Evolutionary conservation across 2,888 invertebrate genomes (phyloP).

Genomic region (Pilophorus perplexus): DNA sequence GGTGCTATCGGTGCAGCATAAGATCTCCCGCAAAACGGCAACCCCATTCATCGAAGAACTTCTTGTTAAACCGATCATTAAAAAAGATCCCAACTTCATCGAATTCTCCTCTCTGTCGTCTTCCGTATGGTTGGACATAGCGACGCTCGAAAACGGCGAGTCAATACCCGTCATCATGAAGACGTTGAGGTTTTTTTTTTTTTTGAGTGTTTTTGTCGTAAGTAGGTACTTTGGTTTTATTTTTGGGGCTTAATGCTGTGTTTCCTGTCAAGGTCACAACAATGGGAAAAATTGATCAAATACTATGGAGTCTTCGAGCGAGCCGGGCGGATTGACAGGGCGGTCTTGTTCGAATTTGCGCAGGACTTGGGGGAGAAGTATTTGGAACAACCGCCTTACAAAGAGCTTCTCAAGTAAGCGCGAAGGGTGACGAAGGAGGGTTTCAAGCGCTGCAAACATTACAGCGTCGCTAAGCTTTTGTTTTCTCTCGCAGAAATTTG

Average conservation of each 20-base stretch:
- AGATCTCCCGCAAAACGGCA: too few species aligned
- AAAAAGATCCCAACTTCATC: slow-evolving; percentile 18
- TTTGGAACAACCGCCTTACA: slow-evolving; percentile 6
- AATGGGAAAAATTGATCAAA: slow-evolving; percentile 23
- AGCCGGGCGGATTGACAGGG: slow-evolving; percentile 10
- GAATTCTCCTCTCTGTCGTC: slow-evolving; percentile 12
- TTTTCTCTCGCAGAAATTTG: slow-evolving; percentile 11
- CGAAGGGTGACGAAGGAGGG: too few species aligned
- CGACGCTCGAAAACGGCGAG: neutral
- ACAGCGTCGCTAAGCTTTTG: too few species aligned
- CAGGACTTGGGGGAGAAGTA: neutral
- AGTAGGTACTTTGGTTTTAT: too few species aligned
- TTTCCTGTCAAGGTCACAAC: too few species aligned
- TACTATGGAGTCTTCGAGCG: slow-evolving; percentile 25
- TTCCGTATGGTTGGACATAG: neutral
- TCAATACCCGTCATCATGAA: slow-evolving; percentile 21
- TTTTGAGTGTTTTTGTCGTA: too few species aligned
- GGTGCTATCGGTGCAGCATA: too few species aligned
- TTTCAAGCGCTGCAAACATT: too few species aligned
- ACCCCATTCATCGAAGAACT: neutral
- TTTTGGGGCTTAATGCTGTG: too few species aligned
- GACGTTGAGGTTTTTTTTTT: slow-evolving; percentile 19
- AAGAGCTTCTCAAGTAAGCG: neutral
- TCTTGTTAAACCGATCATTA: neutral
- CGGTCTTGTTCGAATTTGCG: slow-evolving; percentile 6